These are phyloP conservation scores for Helogale parvula DNA, from an alignment of 2,113 vertebrate species.

Conservation along the genomic window DNA sequence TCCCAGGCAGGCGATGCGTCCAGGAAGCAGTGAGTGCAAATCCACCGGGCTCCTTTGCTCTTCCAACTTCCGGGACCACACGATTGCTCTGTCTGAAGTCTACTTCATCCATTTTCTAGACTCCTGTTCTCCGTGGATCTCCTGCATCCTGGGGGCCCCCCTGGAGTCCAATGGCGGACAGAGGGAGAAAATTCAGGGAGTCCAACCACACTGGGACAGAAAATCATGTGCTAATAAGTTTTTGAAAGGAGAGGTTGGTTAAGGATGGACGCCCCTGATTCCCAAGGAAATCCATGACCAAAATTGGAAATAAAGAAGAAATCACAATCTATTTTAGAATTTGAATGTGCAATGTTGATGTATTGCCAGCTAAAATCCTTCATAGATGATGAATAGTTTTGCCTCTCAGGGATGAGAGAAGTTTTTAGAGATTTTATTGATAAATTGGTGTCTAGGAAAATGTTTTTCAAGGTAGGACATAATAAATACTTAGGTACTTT, in stretches of 20 bases:
- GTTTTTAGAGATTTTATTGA: not conserved
- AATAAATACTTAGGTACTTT: not conserved
- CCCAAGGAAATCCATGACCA: not conserved
- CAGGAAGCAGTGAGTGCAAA: not conserved
- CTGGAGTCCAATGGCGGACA: rapidly evolving
- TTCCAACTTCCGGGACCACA: not conserved
- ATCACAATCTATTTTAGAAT: not conserved
- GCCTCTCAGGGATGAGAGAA: not conserved
- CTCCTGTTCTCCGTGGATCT: not conserved
- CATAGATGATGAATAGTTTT: not conserved
- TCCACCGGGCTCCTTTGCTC: too few relatives aligned
- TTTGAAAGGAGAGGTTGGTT: not conserved
- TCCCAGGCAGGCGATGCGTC: not conserved
- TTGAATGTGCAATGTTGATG: not conserved
- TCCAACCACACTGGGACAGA: not conserved
- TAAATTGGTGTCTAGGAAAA: not conserved
- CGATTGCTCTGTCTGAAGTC: not conserved
- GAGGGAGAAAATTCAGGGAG: too few relatives aligned
- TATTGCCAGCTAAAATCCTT: too few relatives aligned
- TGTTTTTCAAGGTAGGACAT: not conserved
- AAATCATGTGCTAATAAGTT: not conserved
- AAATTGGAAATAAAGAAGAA: not conserved
- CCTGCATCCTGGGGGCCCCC: too few relatives aligned
- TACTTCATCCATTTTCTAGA: not conserved
- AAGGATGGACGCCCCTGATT: not conserved